Base-by-base conservation (phyloP, 1,140 invertebrate species). In the Drosophila punjabiensis region DNA sequence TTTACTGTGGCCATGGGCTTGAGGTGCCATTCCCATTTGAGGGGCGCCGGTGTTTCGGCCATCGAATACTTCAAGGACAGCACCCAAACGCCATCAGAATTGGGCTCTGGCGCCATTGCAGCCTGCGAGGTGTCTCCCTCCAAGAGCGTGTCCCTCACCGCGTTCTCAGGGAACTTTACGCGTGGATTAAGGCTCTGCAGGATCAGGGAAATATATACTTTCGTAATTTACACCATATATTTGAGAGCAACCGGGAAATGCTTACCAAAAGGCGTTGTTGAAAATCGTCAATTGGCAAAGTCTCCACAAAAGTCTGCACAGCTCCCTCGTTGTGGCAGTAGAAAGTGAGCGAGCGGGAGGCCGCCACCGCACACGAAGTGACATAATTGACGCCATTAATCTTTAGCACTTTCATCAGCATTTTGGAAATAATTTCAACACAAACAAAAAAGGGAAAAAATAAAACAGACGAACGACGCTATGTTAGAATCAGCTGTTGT, bases 21-120 rank as follows among this genome's bases (percentile, higher is more conserved):
- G 4, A 93, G 16, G 18, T 76, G 58, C 92, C 92, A 93, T 24
- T 91, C 63, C 82, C 85, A 93, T 8, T 82, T 79, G 0, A 93
- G 69, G 2, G 78, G 61, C 2, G 45, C 74, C 18, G 53, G 30
- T 5, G 68, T 52, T 9, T 20, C 68, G 4, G 47, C 28, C 37
- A 93, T 48, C 5, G 53, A 28, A 60, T 89, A 93, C 16, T 92
- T 93, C 0, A 92, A 8, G 5, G 55, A 43, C 5, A 92, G 50
- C 11, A 79, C 41, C 20, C 11, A 16, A 4, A 5, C 16, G 37
- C 41, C 39, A 11, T 9, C 14, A 9, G 20, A 0, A 11, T 30
- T 33, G 18, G 8, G 11, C 1, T 11, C 47, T 5, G 10, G 0
- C 0, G 5, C 20, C 18, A 77, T 43, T 3, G 18, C 24, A 0